Conservation (phyloP, 2,113 vertebrate species). For the Saguinus midas region DNA sequence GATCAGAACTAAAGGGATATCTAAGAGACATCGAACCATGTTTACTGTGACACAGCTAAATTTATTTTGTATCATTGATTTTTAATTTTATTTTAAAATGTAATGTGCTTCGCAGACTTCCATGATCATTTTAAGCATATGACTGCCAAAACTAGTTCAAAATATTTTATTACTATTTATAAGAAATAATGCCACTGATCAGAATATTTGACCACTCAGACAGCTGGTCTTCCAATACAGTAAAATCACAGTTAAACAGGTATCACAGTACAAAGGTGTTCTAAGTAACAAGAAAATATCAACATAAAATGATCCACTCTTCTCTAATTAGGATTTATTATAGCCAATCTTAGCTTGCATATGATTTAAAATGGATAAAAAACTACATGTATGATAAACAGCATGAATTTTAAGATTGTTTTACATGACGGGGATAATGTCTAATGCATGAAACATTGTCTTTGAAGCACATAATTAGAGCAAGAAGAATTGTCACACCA, state of each 20-base stretch:
- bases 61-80: neutral
- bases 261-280: neutral
- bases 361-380: constrained; percentile 19
- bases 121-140: neutral
- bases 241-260: neutral
- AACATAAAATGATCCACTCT: constrained; percentile 15
- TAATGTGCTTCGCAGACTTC: neutral
- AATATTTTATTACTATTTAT: constrained; percentile 7
- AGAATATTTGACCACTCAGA: constrained; percentile 8
- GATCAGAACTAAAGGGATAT: neutral
- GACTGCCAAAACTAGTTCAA: neutral
- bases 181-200: neutral
- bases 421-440: neutral
- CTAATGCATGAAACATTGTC: neutral
- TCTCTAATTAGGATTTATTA: neutral
- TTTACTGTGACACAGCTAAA: neutral
- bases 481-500: constrained; percentile 62
- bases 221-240: neutral
- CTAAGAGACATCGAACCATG: neutral
- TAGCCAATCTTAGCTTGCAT: constrained; percentile 1
- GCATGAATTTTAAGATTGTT: constrained; percentile 22
- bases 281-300: neutral
- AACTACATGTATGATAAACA: neutral
- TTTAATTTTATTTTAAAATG: constrained; percentile 27
- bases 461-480: constrained; percentile 68